Evolutionary conservation across 2,797 vertebrate species (phyloP).

Genomic region (Premnoplex brunnescens): DNA sequence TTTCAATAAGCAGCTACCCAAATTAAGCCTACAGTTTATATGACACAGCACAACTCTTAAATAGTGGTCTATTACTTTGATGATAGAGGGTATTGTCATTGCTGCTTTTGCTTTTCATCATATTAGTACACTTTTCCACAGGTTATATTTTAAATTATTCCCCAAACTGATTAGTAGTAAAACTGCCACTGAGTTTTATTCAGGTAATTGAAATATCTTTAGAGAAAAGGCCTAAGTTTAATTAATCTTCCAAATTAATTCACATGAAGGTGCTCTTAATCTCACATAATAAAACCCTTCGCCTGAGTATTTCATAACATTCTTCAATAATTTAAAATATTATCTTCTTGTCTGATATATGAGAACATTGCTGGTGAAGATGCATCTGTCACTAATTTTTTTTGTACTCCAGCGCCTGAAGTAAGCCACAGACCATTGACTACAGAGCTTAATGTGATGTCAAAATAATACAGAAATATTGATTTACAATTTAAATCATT

Average conservation of each 20-base stretch:
- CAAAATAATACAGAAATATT: not conserved
- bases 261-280: not conserved
- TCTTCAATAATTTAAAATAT: not conserved
- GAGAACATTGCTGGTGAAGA: not conserved
- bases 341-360: not conserved
- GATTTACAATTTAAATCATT: constrained; percentile 12
- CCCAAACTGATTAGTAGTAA: not conserved
- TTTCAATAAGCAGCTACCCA: not conserved
- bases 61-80: not conserved
- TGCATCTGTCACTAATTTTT: not conserved
- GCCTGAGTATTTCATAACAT: not conserved
- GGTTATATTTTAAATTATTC: not conserved
- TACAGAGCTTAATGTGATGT: not conserved
- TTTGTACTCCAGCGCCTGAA: not conserved
- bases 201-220: not conserved
- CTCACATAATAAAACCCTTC: not conserved
- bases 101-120: not conserved
- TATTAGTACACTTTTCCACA: not conserved
- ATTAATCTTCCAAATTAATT: constrained; percentile 10
- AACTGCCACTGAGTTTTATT: not conserved
- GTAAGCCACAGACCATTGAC: not conserved
- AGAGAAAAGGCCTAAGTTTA: not conserved
- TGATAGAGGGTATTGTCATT: rapidly evolving
- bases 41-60: not conserved
- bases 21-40: not conserved